A percentile compares a stretch with the other conserved stretches of the same genome.
Conservation (phyloP, 1,140 invertebrate genomes). For the Sogatella furcifera region DNA sequence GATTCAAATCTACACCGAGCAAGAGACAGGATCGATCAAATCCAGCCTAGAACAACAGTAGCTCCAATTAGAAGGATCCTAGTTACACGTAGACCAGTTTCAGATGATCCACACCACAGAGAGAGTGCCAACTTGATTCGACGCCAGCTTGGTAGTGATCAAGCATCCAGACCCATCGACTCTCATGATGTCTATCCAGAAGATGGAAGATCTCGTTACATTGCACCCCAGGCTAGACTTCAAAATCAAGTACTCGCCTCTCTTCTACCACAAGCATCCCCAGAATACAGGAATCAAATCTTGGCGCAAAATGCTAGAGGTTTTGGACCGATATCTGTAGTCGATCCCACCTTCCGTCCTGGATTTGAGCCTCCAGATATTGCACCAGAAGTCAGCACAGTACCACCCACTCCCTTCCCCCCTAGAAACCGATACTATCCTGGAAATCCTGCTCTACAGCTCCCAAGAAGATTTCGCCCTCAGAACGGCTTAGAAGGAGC, state of each 20-base stretch:
- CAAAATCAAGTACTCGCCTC: slow-evolving; percentile 5
- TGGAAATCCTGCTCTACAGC: slow-evolving; percentile 22
- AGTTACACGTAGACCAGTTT: slow-evolving; percentile 34
- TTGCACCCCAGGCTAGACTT: slow-evolving; percentile 35
- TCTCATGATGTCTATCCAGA: slow-evolving; percentile 28
- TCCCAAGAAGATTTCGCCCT: slow-evolving; percentile 27
- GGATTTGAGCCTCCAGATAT: slow-evolving; percentile 19
- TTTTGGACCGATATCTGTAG: not conserved
- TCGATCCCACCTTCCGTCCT: not conserved
- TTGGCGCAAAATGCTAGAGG: slow-evolving; percentile 1
- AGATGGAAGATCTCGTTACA: slow-evolving; percentile 28
- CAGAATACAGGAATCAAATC: slow-evolving; percentile 9
- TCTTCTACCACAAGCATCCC: slow-evolving; percentile 3
- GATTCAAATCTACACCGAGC: slow-evolving; percentile 22
- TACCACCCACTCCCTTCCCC: slow-evolving; percentile 18
- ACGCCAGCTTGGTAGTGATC: slow-evolving; percentile 41
- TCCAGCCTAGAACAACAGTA: slow-evolving; percentile 28
- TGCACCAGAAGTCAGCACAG: slow-evolving; percentile 31
- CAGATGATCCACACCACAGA: slow-evolving; percentile 31
- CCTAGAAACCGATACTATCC: slow-evolving; percentile 25
- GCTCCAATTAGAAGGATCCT: slow-evolving; percentile 31
- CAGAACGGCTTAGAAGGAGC: slow-evolving; percentile 23
- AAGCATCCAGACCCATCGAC: slow-evolving; percentile 15
- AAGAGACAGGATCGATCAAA: slow-evolving; percentile 13
- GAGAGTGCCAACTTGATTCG: slow-evolving; percentile 39